phyloP scores from a whole-genome alignment of 2,888 invertebrate species.

The Pyrrhia umbra region DNA sequence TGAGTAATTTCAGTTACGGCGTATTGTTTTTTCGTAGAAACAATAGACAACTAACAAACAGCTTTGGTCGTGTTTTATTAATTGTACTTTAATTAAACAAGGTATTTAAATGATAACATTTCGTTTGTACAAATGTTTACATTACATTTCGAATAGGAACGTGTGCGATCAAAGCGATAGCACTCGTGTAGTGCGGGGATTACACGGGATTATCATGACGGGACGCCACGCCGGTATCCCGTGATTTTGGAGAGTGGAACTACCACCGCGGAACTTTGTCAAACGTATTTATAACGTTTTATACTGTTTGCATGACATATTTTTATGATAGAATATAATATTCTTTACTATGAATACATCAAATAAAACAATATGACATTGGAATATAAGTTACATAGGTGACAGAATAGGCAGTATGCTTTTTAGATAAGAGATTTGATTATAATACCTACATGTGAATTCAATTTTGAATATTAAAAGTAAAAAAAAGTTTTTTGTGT shows the following conservation, averaged over 20 bases:
- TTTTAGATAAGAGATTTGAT: too few relatives aligned
- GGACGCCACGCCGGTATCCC: constrained; percentile 44
- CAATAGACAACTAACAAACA: not conserved
- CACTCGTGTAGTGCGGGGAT: constrained; percentile 30
- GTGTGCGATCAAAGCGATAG: constrained; percentile 16
- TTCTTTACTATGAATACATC: too few relatives aligned
- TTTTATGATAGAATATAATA: too few relatives aligned
- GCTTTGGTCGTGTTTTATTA: not conserved
- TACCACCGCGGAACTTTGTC: constrained; percentile 4
- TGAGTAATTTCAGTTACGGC: not conserved
- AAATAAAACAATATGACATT: too few relatives aligned
- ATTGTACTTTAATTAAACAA: not conserved
- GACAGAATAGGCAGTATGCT: too few relatives aligned
- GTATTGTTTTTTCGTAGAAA: not conserved
- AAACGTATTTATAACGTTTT: constrained; percentile 3
- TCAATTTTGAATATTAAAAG: too few relatives aligned
- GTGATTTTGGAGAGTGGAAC: constrained; percentile 48
- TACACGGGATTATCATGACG: constrained; percentile 48
- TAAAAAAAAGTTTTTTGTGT: too few relatives aligned
- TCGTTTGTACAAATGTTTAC: not conserved
- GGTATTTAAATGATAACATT: too few relatives aligned
- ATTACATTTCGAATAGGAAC: not conserved
- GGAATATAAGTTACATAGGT: too few relatives aligned
- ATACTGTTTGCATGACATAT: not conserved
- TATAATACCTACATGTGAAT: too few relatives aligned